A percentile compares a stretch with the other conserved stretches of the same genome.
phyloP scores from a whole-genome alignment of 2,888 invertebrate species.

The Operophtera brumata region DNA sequence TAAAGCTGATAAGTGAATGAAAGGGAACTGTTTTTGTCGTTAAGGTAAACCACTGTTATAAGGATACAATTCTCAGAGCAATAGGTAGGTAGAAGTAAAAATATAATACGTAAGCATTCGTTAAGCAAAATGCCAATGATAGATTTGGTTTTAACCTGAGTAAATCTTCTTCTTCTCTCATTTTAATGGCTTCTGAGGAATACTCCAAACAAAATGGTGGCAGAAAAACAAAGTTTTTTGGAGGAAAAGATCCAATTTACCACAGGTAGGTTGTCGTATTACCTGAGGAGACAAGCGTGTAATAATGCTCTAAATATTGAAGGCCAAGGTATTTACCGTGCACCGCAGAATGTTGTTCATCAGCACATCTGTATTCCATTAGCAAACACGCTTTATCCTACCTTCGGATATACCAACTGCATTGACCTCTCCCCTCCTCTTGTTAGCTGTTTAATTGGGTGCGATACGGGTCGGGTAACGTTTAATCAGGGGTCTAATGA shows the following conservation, averaged over 20 bases:
- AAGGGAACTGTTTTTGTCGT: constrained; percentile 23
- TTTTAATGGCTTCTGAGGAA: no score
- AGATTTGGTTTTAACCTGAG: no score
- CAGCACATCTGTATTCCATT: constrained; percentile 76
- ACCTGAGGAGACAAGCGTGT: not conserved
- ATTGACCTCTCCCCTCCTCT: constrained; percentile 42
- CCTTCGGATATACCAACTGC: constrained; percentile 51
- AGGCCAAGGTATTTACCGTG: constrained; percentile 49
- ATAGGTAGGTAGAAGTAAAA: no score
- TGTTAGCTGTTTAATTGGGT: constrained; percentile 47
- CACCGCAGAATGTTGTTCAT: constrained; percentile 68
- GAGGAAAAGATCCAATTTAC: not conserved
- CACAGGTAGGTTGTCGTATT: not conserved
- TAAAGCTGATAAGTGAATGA: constrained; percentile 24
- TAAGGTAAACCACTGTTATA: constrained; percentile 18
- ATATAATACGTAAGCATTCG: no score
- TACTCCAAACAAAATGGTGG: no score
- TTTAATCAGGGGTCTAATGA: constrained; percentile 65
- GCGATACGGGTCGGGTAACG: constrained; percentile 50
- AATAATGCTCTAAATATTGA: constrained; percentile 8
- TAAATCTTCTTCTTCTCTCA: no score
- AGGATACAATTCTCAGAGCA: not conserved
- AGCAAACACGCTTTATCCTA: constrained; percentile 71
- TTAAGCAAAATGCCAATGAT: no score
- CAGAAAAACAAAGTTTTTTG: no score